Evolutionary conservation across 2,888 invertebrate genomes (phyloP), one percentile per base, ranked within the genome.

Genomic region (Acanthopleura granulata): DNA sequence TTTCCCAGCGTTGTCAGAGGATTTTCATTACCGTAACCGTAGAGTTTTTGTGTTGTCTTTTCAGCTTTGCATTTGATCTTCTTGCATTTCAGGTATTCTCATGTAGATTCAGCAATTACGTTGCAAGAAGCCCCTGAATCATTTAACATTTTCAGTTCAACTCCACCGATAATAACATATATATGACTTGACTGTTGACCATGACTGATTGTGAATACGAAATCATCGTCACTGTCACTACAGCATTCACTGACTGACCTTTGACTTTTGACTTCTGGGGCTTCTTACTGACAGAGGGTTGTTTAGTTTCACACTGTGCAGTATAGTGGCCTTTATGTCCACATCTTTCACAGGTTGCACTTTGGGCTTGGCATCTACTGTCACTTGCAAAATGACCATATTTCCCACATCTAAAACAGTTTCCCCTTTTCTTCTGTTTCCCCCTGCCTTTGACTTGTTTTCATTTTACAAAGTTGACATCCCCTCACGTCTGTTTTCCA

Each of bases 191-290:
- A n/a, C 1, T 61, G 15, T n/a, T 22, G 18, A 29, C 40, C 40
- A 50, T 70, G 27, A 15, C 30, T 16, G 6, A 74, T 18, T 40
- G 22, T 49, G 29, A 74, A 69, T 49, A 40, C 70, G 70, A 30
- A 74, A n/a, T 74, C 69, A 70, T 69, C 50, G n/a, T 74, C 74
- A 22, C 49, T 49, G 1, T 62, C n/a, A n/a, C 30, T 40, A 25
- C 40, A 61, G 40, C 49, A 27, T 66, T 66, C 15, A 66, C 66
- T 22, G 12, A 66, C 29, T 66, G 22, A 27, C 66, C 27, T 27
- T 66, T 27, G 25, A 27, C 16, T 66, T 66, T 66, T 27, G 29
- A 27, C 22, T 66, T 22, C 16, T 27, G 29, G 15, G 18, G 15
- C 4, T 27, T 16, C 25, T 66, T 66, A 66, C 16, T 25, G 6